Evolutionary conservation across 2,797 vertebrate genomes (phyloP).

Genomic region (Lepidocolaptes lacrymiger): DNA sequence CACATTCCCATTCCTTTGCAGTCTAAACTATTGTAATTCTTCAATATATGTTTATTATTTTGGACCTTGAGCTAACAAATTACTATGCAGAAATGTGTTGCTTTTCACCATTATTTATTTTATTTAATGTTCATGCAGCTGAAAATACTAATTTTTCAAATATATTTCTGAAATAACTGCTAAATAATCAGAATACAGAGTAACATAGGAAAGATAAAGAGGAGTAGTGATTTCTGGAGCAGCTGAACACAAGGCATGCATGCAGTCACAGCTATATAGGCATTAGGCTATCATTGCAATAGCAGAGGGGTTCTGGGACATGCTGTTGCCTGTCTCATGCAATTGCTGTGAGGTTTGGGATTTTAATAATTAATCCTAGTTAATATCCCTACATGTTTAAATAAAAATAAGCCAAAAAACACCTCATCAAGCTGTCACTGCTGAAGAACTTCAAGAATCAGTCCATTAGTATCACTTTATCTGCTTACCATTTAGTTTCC

Average conservation of each 20-base stretch:
- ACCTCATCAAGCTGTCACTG: background rate
- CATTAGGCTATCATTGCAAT: background rate
- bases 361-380: background rate
- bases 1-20: background rate
- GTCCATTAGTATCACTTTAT: background rate
- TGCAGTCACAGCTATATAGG: background rate
- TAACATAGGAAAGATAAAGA: background rate
- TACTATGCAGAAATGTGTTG: background rate
- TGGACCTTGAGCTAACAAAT: background rate
- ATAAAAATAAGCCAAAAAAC: background rate
- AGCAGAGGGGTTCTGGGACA: background rate
- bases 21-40: background rate
- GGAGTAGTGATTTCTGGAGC: background rate
- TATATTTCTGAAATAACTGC: background rate
- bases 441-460: background rate
- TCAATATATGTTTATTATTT: background rate
- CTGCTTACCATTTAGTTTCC: background rate
- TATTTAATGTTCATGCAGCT: conserved; percentile 9
- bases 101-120: background rate
- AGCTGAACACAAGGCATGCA: conserved; percentile 4
- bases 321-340: conserved; percentile 7
- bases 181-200: background rate
- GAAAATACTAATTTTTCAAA: background rate
- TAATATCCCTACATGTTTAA: background rate
- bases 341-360: background rate